Base-by-base conservation (phyloP, 2,113 vertebrate genomes). In the Misgurnus mizolepis region DNA sequence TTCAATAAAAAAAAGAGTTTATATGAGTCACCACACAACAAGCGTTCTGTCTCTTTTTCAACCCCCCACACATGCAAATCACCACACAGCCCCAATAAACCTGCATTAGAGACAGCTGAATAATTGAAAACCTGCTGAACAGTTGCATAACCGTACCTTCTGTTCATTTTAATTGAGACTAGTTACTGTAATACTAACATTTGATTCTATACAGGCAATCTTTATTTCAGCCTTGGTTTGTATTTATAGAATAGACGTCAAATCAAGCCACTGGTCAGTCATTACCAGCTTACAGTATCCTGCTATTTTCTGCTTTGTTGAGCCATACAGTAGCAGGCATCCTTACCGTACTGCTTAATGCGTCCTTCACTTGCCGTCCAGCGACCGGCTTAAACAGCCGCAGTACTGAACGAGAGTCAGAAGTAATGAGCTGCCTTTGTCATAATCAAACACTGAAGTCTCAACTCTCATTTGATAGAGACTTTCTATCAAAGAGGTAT, bases 281-380 rank as follows among this genome's bases (percentile, higher is more conserved):
- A 43, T n/a, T 15, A 43, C n/a, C 43, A 53, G 1, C 55, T 58
- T 53, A 65, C 40, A 41, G 15, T 17, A 15, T 45, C 18, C 15
- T 68, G 49, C 72, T 39, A 64, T 4, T n/a, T 61, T 22, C 9
- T 11, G 17, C 18, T 68, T 55, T 64, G 50, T n/a, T 55, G 56
- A 66, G 68, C 45, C 40, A 64, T 27, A 58, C 50, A 70, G 79
- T 12, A 50, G 65, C 78, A 60, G 9, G 67, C 75, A 49, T 62
- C 75, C 83, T 84, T 84, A 84, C 83, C 80, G 15, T 79, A 15
- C 43, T 76, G 65, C 27, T 65, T 47, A 75, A 47, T 27, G 64
- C 22, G 45, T 78, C 72, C 70, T 56, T 80, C 8, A 64, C 17
- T 71, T 60, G 62, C 43, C 50, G 55, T 69, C 47, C 53, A 69